Evolutionary conservation across 2,113 vertebrate species (phyloP).

Genomic region (Paramisgurnus dabryanus): DNA sequence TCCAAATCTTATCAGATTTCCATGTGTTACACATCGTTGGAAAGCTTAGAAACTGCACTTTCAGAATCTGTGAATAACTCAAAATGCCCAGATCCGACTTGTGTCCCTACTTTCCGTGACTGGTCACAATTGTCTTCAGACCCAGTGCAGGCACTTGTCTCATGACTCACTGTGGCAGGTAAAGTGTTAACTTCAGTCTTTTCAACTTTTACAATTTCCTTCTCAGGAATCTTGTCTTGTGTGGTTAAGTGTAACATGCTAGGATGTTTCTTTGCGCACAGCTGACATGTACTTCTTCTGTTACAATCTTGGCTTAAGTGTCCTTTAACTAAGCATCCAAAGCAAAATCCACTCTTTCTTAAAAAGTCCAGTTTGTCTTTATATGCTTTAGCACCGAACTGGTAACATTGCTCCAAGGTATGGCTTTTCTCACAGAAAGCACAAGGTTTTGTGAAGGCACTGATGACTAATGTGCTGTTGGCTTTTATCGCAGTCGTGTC

Average conservation of each 20-base stretch:
- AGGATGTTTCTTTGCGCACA: slow-evolving; percentile 19
- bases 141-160: slow-evolving; percentile 37
- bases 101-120: too few species aligned
- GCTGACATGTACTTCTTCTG: background rate
- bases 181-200: background rate
- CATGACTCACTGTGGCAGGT: background rate
- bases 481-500: background rate
- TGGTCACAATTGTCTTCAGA: background rate
- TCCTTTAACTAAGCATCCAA: slow-evolving; percentile 21
- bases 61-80: too few species aligned
- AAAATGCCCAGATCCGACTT: too few species aligned
- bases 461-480: background rate
- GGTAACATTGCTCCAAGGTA: background rate
- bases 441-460: background rate
- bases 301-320: slow-evolving; percentile 17
- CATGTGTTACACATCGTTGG: too few species aligned
- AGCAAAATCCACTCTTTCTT: slow-evolving; percentile 26
- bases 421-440: background rate
- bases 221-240: background rate
- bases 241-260: background rate
- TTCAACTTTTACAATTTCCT: background rate
- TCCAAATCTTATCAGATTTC: too few species aligned
- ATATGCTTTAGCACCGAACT: background rate
- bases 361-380: slow-evolving; percentile 10
- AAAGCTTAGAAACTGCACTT: too few species aligned